Percentiles rank a stretch among this genome's conserved stretches.
Conservation (phyloP, 2,797 vertebrate species). For the Mycteria americana region DNA sequence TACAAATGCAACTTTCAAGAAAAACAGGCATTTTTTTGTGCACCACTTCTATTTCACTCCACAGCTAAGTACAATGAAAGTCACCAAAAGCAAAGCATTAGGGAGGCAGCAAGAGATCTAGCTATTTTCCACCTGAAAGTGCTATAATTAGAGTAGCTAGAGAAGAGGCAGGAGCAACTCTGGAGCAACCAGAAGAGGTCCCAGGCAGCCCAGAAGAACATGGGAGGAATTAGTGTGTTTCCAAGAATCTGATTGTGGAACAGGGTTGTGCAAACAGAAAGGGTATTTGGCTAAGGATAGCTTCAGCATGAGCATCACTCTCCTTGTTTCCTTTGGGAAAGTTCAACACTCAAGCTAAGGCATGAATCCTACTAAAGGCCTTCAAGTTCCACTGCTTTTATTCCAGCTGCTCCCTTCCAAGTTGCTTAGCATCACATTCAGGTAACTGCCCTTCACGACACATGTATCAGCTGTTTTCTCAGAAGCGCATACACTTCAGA, state of each 20-base stretch:
- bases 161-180: background rate
- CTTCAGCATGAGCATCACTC: background rate
- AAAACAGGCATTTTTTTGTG: background rate
- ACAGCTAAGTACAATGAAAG: background rate
- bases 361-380: background rate
- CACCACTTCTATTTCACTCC: background rate
- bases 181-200: background rate
- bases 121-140: background rate
- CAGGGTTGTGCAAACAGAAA: background rate
- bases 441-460: background rate
- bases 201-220: background rate
- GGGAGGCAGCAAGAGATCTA: background rate
- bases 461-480: background rate
- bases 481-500: accelerated
- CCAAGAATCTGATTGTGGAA: background rate
- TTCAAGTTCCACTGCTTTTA: background rate
- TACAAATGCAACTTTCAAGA: background rate
- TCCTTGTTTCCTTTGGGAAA: background rate
- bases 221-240: background rate
- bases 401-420: background rate
- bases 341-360: background rate
- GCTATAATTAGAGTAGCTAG: background rate
- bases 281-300: background rate
- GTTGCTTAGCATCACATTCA: background rate
- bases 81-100: background rate